Evolutionary conservation across 2,888 invertebrate genomes (phyloP).

Genomic region (Acholoe squamosa): DNA sequence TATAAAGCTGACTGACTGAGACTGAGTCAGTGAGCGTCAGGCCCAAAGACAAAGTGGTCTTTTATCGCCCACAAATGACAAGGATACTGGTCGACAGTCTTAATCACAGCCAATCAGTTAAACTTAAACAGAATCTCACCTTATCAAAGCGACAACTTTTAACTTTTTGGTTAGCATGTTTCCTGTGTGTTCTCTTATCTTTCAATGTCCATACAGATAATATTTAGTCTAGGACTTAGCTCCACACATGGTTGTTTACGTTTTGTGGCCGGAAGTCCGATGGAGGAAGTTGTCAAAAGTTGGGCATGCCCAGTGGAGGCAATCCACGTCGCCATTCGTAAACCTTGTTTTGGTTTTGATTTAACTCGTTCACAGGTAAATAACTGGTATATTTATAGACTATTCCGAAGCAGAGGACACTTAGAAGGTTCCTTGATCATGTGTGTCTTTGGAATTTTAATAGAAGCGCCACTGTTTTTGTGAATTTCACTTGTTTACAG

Average conservation of each 20-base stretch:
- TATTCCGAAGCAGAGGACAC: too few relatives aligned
- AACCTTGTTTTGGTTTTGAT: slow-evolving; percentile 62
- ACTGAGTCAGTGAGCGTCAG: too few relatives aligned
- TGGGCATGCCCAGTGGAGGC: slow-evolving; percentile 48
- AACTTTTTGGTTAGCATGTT: slow-evolving; percentile 25
- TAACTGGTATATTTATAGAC: not conserved
- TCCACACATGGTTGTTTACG: slow-evolving; percentile 3
- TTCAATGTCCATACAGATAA: not conserved
- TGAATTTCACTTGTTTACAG: not conserved
- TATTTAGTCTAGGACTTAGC: not conserved
- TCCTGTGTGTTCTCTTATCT: not conserved
- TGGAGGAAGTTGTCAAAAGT: slow-evolving; percentile 27
- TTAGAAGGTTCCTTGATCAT: not conserved
- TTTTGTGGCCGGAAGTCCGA: slow-evolving; percentile 61
- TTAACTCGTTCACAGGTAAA: slow-evolving; percentile 20
- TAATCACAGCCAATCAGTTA: too few relatives aligned
- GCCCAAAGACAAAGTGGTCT: too few relatives aligned
- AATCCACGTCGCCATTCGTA: slow-evolving; percentile 65
- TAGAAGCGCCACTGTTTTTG: too few relatives aligned
- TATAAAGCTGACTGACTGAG: too few relatives aligned
- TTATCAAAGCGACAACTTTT: slow-evolving; percentile 64
- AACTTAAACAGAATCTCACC: slow-evolving; percentile 62
- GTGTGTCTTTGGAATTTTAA: too few relatives aligned
- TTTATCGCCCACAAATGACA: too few relatives aligned
- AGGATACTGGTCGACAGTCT: too few relatives aligned